phyloP scores from a whole-genome alignment of 2,113 vertebrate genomes.

The Burhinus bistriatus region DNA sequence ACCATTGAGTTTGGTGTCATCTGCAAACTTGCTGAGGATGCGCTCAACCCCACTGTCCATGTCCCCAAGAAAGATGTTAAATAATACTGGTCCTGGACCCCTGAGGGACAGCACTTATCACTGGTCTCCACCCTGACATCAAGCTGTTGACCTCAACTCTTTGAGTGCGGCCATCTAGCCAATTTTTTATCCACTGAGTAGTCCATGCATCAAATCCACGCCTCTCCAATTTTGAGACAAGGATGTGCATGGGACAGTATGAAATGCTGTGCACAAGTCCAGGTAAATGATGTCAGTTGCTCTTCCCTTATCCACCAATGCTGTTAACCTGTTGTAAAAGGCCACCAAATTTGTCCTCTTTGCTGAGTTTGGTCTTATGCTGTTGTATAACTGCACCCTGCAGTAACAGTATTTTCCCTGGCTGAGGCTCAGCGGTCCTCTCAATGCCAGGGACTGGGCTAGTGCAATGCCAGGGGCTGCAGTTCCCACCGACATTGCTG shows the following conservation, averaged over 20 bases:
- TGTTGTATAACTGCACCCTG: background rate
- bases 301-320: background rate
- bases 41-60: background rate
- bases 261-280: background rate
- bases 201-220: fast-evolving
- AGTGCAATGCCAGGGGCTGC: background rate
- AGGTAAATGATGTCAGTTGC: background rate
- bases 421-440: background rate
- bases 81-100: background rate
- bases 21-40: background rate
- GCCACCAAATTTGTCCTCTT: background rate
- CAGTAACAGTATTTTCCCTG: background rate
- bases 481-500: background rate
- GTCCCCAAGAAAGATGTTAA: background rate
- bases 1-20: background rate
- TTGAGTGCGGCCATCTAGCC: fast-evolving
- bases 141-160: background rate
- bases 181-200: background rate
- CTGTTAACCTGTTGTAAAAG: background rate
- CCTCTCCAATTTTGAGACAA: background rate
- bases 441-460: background rate
- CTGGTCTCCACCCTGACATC: background rate
- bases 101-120: background rate
- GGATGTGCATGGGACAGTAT: background rate
- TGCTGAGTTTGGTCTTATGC: background rate